Base-by-base conservation (phyloP, 2,113 vertebrate species). In the Strix uralensis region DNA sequence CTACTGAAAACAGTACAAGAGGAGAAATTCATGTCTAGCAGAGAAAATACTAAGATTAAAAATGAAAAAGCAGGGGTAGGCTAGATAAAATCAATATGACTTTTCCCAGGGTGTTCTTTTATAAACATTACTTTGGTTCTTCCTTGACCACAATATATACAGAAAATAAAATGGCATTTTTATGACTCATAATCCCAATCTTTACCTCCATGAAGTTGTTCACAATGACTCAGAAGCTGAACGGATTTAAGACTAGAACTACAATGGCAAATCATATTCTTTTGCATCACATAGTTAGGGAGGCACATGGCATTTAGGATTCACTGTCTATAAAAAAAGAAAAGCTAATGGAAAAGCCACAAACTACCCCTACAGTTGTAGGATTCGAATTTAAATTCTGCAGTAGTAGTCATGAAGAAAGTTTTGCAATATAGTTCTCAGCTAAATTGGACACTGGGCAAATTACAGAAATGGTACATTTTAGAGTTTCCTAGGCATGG, bases 71-170 rank as follows among this genome's bases (percentile, higher is more conserved):
- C 81, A 85, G 42, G 21, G 46, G 17, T 25, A 95, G 69, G 72
- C 80, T 79, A 90, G 80, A 95, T 96, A 96, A 96, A 95, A 96
- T 95, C 90, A 91, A 84, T 96, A 81, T 42, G 49, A 62, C 52
- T 94, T 97, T 97, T 96, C 95, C 95, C 91, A 89, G 30, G 84
- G 86, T 96, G 84, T 96, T 92, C 73, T 96, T 96, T 95, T 93
- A 91, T 86, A 92, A 95, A 94, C 90, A 94, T 95, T 92, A 93
- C 80, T 95, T 92, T 88, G 65, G 44, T 74, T 89, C 94, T 92
- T 96, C 81, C 91, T 95, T 91, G 65, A 74, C 93, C 89, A 84
- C 77, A 89, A 92, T 88, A 96, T 86, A 92, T 86, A 95, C 69
- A 92, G 85, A 96, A 94, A 95, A 86, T 44, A 96, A 91, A 95